Evolutionary conservation across 2,888 invertebrate species (phyloP).

Genomic region (Branchellion lobata): DNA sequence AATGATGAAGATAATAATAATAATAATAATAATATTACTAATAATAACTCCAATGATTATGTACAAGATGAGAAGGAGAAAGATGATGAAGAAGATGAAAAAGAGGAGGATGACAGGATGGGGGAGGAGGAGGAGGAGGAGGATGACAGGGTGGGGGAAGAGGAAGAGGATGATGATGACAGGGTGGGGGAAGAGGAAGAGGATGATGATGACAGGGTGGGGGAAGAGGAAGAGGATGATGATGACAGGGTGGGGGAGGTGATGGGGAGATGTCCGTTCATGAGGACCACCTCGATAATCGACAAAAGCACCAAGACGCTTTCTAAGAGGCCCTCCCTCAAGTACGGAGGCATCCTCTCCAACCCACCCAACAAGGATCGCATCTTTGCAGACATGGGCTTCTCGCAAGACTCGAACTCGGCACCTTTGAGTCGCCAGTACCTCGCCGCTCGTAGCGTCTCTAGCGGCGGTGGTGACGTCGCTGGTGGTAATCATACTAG

Average conservation of each 20-base stretch:
- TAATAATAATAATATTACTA: too few species aligned
- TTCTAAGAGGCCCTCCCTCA: neutral
- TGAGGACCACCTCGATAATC: neutral
- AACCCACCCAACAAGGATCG: constrained; percentile 5
- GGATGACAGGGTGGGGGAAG: neutral
- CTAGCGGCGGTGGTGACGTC: neutral
- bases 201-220: neutral
- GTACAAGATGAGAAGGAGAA: neutral
- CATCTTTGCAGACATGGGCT: neutral
- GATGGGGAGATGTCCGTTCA: neutral
- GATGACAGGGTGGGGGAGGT: too few species aligned
- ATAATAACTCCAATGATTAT: too few species aligned
- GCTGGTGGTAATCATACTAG: neutral
- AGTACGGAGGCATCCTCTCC: neutral
- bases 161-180: too few species aligned
- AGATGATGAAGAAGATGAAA: neutral
- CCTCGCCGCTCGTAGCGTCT: neutral
- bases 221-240: neutral
- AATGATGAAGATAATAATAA: too few species aligned
- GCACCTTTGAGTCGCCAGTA: neutral
- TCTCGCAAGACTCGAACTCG: neutral
- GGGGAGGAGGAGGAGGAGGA: neutral
- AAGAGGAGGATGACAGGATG: too few species aligned
- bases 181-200: neutral
- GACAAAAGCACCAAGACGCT: constrained; percentile 8